These are phyloP conservation scores for Shargacucullia verbasci DNA, from an alignment of 2,888 invertebrate species.

Conservation along the genomic window DNA sequence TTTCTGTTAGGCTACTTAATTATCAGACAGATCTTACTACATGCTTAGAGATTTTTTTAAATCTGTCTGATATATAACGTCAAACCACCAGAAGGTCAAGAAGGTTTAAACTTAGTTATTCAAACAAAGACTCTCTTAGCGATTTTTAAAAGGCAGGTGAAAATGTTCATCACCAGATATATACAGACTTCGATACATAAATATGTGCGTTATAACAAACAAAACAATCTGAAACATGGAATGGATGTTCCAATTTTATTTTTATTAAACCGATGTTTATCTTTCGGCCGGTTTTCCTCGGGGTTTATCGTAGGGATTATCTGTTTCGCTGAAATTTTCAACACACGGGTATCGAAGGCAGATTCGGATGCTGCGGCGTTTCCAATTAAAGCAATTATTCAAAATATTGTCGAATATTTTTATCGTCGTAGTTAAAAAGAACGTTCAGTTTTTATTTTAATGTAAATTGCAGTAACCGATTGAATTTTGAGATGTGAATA, in stretches of 20 bases:
- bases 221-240: conserved; percentile 2
- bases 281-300: conserved; percentile 19
- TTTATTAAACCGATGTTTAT: conserved; percentile 42
- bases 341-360: conserved; percentile 4
- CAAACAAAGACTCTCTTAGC: too few relatives aligned
- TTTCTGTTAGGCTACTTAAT: too few relatives aligned
- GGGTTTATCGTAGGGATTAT: conserved; percentile 25
- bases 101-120: too few relatives aligned
- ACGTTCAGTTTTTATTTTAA: neutral
- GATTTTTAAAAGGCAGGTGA: too few relatives aligned
- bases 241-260: conserved; percentile 28
- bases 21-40: too few relatives aligned
- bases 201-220: neutral
- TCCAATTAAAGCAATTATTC: conserved; percentile 33
- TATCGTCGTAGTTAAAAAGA: conserved; percentile 7
- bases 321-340: conserved; percentile 21
- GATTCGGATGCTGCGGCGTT: conserved; percentile 10
- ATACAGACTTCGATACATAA: too few relatives aligned
- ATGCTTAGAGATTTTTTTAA: too few relatives aligned
- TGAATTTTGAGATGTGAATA: neutral
- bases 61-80: too few relatives aligned
- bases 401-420: conserved; percentile 31
- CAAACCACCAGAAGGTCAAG: too few relatives aligned
- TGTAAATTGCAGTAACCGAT: neutral
- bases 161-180: too few relatives aligned